Base-by-base conservation (phyloP, 2,888 invertebrate species). In the Cabera pusaria region DNA sequence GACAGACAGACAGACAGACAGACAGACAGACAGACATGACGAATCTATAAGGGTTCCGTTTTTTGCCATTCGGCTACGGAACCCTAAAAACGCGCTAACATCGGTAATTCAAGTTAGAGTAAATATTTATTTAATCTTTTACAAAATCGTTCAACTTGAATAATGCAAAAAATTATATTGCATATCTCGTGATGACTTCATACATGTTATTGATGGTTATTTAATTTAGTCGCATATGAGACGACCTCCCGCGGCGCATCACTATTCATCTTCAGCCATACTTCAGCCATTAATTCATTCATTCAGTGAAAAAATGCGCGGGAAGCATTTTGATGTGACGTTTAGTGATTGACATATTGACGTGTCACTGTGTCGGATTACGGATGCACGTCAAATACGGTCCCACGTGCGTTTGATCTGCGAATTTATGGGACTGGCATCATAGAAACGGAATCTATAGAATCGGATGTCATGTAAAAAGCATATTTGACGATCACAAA, bases 281-380 rank as follows among this genome's bases (percentile, higher is more conserved):
- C n/a, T n/a, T n/a, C n/a, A n/a, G n/a, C n/a, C n/a, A 64, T 41
- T 55, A 64, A 56, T 56, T 68, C 64, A 56, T 56, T 62, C 64
- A 49, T 54, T 61, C 62, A 59, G 52, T 40, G 53, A 56, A 62
- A 61, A 59, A n/a, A n/a, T n/a, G 61, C 65, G 61, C 64, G 65
- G 63, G 55, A 61, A 58, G 43, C 43, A 51, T 62, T 60, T 42
- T 29, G 25, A 40, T 46, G 39, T 41, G 22, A 23, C 21, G 37
- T 34, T 31, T 39, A 19, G 39, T 49, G 52, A 53, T 50, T 53
- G 52, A 53, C 52, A 48, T 44, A 37, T 44, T 39, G 43, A 48
- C 45, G 37, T 49, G 47, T 44, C 49, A 48, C 45, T 43, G 47
- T 44, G 37, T 35, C 31, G 35, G 41, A 39, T 47, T 44, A 47